Base-by-base conservation (phyloP, 2,888 invertebrate genomes). In the Liodrosophila aerea region DNA sequence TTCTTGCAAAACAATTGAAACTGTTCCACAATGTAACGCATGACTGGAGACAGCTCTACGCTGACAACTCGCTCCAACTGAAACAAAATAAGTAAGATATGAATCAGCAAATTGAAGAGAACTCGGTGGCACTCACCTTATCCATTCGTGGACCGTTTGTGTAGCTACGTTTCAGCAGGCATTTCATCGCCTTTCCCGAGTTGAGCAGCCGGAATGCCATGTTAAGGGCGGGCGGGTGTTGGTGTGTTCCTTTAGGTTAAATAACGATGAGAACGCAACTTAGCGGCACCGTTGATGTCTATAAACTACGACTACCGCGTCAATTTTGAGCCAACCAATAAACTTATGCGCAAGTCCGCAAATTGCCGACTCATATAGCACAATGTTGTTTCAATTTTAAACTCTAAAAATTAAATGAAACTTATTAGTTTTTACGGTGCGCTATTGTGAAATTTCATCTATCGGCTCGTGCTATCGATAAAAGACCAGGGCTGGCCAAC, bases 131-230 rank as follows among this genome's bases (percentile, higher is more conserved):
- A n/a, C 9, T 29, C 18, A 78, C 85, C 59, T 65, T 75, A 18
- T 60, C 50, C 8, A 43, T 44, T 5, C 90, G 66, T 51, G 87
- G 88, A 41, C 89, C 89, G 36, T 90, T 88, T 59, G 89, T 87
- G 45, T 91, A 90, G 34, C 77, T 84, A 30, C 85, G 80, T 15
- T 81, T 80, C 30, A 89, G 56, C 36, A 83, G 76, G 85, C 90
- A 91, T 85, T 93, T 93, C 75, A 94, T 88, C 76, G 91, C 92
- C 76, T 90, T 92, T 40, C 92, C 92, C 53, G 92, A 91, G 65
- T 90, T 91, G 58, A 94, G 88, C 69, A 94, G 88, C 85, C 93
- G 92, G 87, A 93, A 92, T 69, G 94, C 93, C 94, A 94, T 94
- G 58, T 53, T 59, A 46, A 5, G 29, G 30, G 63, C 40, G 36